A percentile compares a stretch with the other conserved stretches of the same genome.
phyloP scores from a whole-genome alignment of 2,113 vertebrate genomes.

The Apus apus region DNA sequence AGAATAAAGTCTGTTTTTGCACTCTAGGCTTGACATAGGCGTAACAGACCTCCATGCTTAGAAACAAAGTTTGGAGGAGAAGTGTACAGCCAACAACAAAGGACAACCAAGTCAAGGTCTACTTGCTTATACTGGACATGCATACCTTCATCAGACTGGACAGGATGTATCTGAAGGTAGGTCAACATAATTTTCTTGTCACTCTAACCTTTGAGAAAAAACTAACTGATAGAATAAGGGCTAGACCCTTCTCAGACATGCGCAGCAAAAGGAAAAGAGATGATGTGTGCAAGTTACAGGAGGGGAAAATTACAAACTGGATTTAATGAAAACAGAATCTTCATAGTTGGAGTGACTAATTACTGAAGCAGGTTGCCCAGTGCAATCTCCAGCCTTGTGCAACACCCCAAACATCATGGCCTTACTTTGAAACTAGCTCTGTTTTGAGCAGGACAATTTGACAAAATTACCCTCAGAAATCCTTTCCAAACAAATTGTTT shows the following conservation, averaged over 20 bases:
- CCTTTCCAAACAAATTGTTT: background rate
- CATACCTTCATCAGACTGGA: too few species aligned
- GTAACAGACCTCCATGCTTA: background rate
- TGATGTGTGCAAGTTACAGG: accelerated
- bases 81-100: background rate
- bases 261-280: background rate
- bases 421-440: background rate
- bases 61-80: background rate
- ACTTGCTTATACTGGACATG: accelerated
- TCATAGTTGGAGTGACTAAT: background rate
- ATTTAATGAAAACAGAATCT: background rate
- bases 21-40: background rate
- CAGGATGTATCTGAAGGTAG: background rate
- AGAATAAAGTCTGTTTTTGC: background rate
- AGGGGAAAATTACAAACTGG: background rate
- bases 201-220: background rate
- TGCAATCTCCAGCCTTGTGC: background rate
- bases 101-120: background rate
- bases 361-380: background rate
- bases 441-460: background rate
- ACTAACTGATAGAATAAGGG: background rate
- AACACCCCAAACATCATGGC: background rate
- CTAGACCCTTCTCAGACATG: background rate
- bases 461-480: background rate
- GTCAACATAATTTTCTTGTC: background rate